Evolutionary conservation across 2,797 vertebrate genomes (phyloP).

Genomic region (Eospalax fontanierii): DNA sequence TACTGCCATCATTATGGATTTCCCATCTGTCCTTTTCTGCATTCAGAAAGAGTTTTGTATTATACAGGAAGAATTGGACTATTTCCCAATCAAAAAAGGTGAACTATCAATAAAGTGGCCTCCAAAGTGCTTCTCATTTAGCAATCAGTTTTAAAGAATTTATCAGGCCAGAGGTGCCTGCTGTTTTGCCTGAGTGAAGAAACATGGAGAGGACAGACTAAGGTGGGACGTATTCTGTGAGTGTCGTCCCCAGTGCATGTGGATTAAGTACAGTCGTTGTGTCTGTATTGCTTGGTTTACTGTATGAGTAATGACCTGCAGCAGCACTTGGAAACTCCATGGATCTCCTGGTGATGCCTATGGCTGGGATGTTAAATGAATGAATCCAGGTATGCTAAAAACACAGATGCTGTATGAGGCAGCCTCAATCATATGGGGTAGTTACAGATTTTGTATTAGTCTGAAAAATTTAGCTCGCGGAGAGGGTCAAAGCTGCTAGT

Average conservation of each 20-base stretch:
- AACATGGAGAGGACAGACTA: background rate
- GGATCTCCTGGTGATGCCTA: conserved; percentile 41
- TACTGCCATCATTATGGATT: background rate
- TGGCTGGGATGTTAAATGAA: conserved; percentile 34
- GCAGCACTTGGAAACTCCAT: background rate
- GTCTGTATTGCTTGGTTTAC: conserved; percentile 12
- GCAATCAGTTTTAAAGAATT: conserved; percentile 18
- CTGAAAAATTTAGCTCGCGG: conserved; percentile 17
- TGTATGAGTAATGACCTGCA: background rate
- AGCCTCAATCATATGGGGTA: background rate
- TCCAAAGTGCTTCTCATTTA: background rate
- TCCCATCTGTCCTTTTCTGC: background rate
- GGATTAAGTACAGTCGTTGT: background rate
- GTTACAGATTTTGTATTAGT: conserved; percentile 44
- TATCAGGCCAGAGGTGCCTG: background rate
- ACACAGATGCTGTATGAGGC: conserved; percentile 45
- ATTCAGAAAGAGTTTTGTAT: background rate
- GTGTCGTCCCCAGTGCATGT: background rate
- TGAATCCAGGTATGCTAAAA: conserved; percentile 68
- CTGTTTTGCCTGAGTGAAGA: background rate
- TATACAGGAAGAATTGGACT: background rate
- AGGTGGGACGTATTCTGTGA: background rate
- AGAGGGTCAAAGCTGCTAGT: background rate
- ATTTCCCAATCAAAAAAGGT: conserved; percentile 36
- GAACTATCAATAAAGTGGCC: background rate